Base-by-base conservation (phyloP, 2,888 invertebrate species). In the Venustoraphidia nigricollis region DNA sequence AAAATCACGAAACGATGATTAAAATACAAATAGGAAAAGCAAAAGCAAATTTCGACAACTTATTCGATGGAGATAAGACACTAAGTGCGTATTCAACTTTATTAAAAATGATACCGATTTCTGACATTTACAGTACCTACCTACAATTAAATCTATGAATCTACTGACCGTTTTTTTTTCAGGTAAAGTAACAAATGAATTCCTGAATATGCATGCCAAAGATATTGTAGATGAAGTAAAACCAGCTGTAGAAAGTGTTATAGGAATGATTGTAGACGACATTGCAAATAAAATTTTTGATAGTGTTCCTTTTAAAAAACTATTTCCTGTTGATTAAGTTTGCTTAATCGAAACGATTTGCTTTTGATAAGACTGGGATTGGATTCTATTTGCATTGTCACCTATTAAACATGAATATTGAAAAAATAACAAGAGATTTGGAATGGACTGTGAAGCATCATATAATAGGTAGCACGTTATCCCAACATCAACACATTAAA, bases 171-270 rank as follows among this genome's bases (percentile, higher is more conserved):
- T 6, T 36, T 14, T 42, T 42, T 40, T 63, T 60, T 2, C 67
- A 79, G 79, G 77, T 59, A 71, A 73, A 62, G 74, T 76, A 49
- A 74, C 75, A 0, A 71, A 77, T 51, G 71, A 76, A 58, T 69
- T 78, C 51, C 62, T 77, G 0, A 70, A 70, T 47, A 72, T 75
- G 62, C 78, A 80, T 57, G 73, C 75, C 3, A 60, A 62, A 1
- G 68, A 76, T 10, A 66, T 80, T 27, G 60, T 77, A 2, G 68
- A 70, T 37, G 76, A 78, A 55, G 63, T 79, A 8, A 70, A 70
- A 55, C 79, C 79, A 0, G 74, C 74, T 1, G 64, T 79, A 52
- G 78, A 79, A 62, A 69, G 71, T 0, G 71, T 77, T 0, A 63
- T 77, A 1, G 68, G 73, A 1, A 73, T 76, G 62, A 70, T 78